Conservation (phyloP, 2,113 vertebrate species). For the Microcebus ravelobensis region DNA sequence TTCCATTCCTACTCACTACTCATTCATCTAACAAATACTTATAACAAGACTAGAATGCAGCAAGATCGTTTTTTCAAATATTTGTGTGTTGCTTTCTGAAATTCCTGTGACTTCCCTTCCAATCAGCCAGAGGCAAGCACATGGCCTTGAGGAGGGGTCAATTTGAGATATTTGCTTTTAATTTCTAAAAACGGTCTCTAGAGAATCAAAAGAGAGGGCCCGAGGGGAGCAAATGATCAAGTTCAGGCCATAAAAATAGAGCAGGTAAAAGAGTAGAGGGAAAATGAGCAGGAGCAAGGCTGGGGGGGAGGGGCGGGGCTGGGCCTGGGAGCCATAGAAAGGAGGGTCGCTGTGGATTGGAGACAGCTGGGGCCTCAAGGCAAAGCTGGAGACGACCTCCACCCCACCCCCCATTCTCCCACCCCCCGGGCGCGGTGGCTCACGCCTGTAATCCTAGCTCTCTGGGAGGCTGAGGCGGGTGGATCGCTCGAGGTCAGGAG, state of each 20-base stretch:
- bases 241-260: constrained; percentile 29
- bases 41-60: neutral
- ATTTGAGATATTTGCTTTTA: constrained; percentile 70
- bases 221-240: constrained; percentile 50
- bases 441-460: no score
- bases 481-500: no score
- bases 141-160: constrained; percentile 67
- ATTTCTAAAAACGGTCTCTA: constrained; percentile 69
- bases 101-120: constrained; percentile 37
- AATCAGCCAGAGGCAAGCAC: constrained; percentile 65
- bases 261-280: neutral
- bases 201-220: constrained; percentile 44
- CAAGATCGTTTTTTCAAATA: constrained; percentile 23
- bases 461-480: no score
- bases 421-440: no score
- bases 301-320: neutral
- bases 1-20: neutral
- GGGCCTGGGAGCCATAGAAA: neutral
- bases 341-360: accelerated
- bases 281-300: neutral
- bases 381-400: neutral
- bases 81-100: constrained; percentile 62
- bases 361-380: neutral
- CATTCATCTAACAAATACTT: neutral
- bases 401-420: no score